phyloP scores from a whole-genome alignment of 2,888 invertebrate species.

The Orthonevra nobilis region DNA sequence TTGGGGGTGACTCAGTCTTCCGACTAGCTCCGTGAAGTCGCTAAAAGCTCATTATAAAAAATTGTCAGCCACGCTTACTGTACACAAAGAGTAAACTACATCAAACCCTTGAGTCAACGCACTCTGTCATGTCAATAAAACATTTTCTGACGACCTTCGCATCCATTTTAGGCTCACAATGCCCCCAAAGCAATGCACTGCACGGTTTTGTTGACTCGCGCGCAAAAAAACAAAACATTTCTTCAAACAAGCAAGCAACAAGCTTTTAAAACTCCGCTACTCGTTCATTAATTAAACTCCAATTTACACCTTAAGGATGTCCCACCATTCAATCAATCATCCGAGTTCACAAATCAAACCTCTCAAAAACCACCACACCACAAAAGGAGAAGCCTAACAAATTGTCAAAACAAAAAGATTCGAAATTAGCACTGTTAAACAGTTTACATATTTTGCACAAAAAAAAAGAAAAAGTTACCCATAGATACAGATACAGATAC shows the following conservation, averaged over 20 bases:
- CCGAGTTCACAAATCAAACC: not conserved
- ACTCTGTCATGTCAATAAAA: not conserved
- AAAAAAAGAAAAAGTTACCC: slow-evolving; percentile 29
- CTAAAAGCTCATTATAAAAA: too few species aligned
- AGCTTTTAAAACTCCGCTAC: not conserved
- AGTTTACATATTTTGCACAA: slow-evolving; percentile 27
- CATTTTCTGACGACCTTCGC: not conserved
- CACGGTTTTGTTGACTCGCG: not conserved
- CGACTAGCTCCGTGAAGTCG: too few species aligned
- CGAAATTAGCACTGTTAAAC: slow-evolving; percentile 46
- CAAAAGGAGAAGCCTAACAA: slow-evolving; percentile 35
- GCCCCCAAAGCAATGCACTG: slow-evolving; percentile 6
- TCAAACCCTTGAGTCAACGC: slow-evolving; percentile 1
- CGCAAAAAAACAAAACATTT: too few species aligned
- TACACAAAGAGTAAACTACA: too few species aligned
- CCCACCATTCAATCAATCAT: slow-evolving; percentile 29
- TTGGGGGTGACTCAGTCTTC: too few species aligned
- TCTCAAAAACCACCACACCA: slow-evolving; percentile 2
- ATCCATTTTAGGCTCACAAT: too few species aligned
- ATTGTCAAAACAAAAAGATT: slow-evolving; percentile 38
- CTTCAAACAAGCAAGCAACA: not conserved
- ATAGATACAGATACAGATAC: not conserved
- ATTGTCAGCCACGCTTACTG: too few species aligned
- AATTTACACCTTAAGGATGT: slow-evolving; percentile 50
- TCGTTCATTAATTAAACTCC: slow-evolving; percentile 40